Percentiles rank a stretch among this genome's conserved stretches.
These are phyloP conservation scores for Myopa testacea DNA, from an alignment of 2,888 invertebrate genomes.

Conservation along the genomic window DNA sequence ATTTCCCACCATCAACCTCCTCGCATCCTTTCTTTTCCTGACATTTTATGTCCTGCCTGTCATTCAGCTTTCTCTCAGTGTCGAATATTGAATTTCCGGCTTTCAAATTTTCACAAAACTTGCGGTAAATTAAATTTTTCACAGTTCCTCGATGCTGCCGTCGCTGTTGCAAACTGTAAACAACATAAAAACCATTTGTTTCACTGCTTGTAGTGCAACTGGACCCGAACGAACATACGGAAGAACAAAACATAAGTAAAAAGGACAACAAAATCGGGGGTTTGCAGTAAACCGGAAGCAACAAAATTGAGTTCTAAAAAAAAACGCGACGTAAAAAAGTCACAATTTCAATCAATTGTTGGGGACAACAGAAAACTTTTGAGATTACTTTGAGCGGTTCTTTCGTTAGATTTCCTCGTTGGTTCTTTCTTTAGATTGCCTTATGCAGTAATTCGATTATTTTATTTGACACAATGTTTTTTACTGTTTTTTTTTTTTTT, in stretches of 20 bases:
- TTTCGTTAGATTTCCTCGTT: not conserved
- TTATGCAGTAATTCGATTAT: not conserved
- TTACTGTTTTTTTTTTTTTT: not conserved
- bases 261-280: not conserved
- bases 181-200: constrained; percentile 24
- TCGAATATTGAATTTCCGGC: constrained; percentile 44
- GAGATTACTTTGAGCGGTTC: not conserved
- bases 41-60: not conserved
- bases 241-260: not conserved
- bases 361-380: constrained; percentile 2
- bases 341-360: not conserved
- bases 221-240: not conserved
- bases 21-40: not conserved
- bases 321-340: not conserved
- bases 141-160: constrained; percentile 46
- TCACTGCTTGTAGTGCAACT: constrained; percentile 8
- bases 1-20: not conserved
- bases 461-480: not conserved
- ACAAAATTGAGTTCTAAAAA: not conserved
- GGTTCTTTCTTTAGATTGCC: not conserved
- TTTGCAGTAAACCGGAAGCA: not conserved
- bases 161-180: not conserved
- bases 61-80: constrained; percentile 23
- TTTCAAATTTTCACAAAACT: constrained; percentile 41
- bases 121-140: constrained; percentile 57